These are phyloP conservation scores for Caenorhabditis sinica DNA, from an alignment of 2,888 invertebrate species.

Conservation along the genomic window DNA sequence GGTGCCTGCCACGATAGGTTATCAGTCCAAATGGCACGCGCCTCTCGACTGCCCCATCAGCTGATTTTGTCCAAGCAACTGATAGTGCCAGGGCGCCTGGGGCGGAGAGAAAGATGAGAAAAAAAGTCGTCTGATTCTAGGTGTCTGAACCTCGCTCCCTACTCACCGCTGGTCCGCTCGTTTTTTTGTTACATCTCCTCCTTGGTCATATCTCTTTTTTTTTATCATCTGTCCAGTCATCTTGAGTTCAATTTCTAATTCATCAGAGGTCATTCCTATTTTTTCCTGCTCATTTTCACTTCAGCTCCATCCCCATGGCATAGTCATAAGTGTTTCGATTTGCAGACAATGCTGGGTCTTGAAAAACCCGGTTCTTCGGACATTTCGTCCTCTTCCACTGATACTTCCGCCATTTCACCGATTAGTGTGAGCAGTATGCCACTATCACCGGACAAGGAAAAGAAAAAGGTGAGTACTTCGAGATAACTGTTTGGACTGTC, in stretches of 20 bases:
- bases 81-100: conserved; percentile 57
- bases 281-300: conserved; percentile 10
- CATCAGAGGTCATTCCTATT: conserved; percentile 43
- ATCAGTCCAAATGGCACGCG: conserved; percentile 69
- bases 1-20: conserved; percentile 70
- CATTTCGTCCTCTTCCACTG: conserved; percentile 73
- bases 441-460: conserved; percentile 74
- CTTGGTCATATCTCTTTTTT: conserved; percentile 41
- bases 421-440: conserved; percentile 75
- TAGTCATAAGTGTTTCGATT: neutral
- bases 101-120: conserved; percentile 65
- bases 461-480: conserved; percentile 70
- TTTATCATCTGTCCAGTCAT: conserved; percentile 45
- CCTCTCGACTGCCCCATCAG: conserved; percentile 65
- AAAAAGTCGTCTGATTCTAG: conserved; percentile 64
- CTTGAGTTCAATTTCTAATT: conserved; percentile 49
- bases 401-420: conserved; percentile 74
- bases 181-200: conserved; percentile 51
- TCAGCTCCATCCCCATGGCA: conserved; percentile 1
- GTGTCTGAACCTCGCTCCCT: conserved; percentile 64
- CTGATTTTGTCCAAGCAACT: conserved; percentile 64
- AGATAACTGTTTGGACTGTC: conserved; percentile 63
- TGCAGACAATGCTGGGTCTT: conserved; percentile 70
- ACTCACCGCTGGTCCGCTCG: conserved; percentile 38
- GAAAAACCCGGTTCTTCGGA: conserved; percentile 73